Evolutionary conservation across 2,888 invertebrate species (phyloP).

Genomic region (Tachina fera): DNA sequence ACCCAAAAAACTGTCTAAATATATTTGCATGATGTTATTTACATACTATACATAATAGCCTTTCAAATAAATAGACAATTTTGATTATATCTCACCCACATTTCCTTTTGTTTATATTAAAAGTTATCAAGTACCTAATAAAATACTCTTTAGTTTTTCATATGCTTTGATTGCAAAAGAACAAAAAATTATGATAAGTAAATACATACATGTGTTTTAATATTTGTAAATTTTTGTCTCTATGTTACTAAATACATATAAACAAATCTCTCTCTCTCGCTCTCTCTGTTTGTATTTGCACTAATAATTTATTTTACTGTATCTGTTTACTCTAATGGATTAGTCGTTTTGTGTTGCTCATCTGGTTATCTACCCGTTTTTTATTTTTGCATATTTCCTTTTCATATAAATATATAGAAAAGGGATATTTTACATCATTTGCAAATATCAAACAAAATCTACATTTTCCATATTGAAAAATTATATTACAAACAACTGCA

Average conservation of each 20-base stretch:
- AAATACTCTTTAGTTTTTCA: too few species aligned
- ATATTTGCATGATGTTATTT: too few species aligned
- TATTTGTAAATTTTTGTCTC: constrained; percentile 12
- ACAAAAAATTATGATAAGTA: constrained; percentile 42
- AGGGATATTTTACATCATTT: constrained; percentile 48
- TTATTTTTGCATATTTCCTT: neutral
- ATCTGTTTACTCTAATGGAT: constrained; percentile 7
- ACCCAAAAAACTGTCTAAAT: too few species aligned
- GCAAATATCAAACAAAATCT: constrained; percentile 41
- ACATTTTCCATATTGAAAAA: constrained; percentile 20
- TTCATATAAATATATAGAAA: constrained; percentile 16
- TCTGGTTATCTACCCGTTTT: constrained; percentile 50
- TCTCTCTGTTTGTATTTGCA: constrained; percentile 40
- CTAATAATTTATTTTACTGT: constrained; percentile 50
- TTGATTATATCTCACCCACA: too few species aligned
- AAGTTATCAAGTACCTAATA: too few species aligned
- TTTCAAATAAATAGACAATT: too few species aligned
- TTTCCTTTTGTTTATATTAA: too few species aligned
- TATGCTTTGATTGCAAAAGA: too few species aligned
- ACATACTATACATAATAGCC: too few species aligned
- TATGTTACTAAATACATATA: neutral
- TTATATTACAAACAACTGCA: neutral
- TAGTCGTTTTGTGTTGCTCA: constrained; percentile 59
- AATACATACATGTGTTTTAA: constrained; percentile 23
- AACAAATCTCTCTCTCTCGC: too few species aligned